Evolutionary conservation across 1,140 invertebrate genomes (phyloP).

Genomic region (Himalopsyche phryganea): DNA sequence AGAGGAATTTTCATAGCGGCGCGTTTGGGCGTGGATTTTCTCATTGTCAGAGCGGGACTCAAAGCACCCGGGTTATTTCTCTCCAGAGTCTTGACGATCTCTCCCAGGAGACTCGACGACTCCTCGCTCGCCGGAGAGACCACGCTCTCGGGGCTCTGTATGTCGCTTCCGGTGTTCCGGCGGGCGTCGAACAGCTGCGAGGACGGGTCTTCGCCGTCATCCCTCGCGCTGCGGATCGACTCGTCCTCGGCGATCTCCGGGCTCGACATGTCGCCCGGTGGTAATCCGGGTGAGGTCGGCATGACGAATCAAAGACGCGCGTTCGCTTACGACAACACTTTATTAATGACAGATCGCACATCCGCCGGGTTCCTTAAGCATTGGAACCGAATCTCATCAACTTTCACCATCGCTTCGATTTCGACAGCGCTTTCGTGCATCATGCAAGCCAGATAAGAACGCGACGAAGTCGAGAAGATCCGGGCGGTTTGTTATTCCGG

Average conservation of each 20-base stretch:
- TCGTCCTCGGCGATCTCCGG: conserved; percentile 22
- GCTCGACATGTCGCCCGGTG: conserved; percentile 18
- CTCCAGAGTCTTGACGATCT: conserved; percentile 49
- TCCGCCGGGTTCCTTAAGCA: neutral
- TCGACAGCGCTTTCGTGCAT: neutral
- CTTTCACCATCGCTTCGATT: neutral
- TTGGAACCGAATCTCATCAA: neutral
- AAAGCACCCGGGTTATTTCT: conserved; percentile 48
- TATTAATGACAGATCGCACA: conserved; percentile 2
- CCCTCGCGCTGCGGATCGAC: conserved; percentile 15
- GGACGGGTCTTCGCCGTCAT: conserved; percentile 19
- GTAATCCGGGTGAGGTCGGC: conserved; percentile 24
- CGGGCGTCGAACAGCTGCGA: conserved; percentile 15
- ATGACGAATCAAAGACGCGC: conserved; percentile 8
- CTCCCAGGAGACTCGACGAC: conserved; percentile 47
- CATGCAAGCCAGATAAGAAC: too few relatives aligned
- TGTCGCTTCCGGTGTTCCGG: neutral
- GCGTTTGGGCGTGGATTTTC: conserved; percentile 20
- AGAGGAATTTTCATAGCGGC: conserved; percentile 42
- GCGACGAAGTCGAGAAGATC: too few relatives aligned
- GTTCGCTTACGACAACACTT: conserved; percentile 6
- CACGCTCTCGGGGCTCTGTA: conserved; percentile 2
- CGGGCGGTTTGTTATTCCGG: too few relatives aligned
- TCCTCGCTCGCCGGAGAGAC: conserved; percentile 50
- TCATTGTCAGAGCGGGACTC: conserved; percentile 44